Percentiles rank a stretch among this genome's conserved stretches.
Conservation (phyloP, 92 coral and sea anemone genomes). For the Zoanthus sociatus region DNA sequence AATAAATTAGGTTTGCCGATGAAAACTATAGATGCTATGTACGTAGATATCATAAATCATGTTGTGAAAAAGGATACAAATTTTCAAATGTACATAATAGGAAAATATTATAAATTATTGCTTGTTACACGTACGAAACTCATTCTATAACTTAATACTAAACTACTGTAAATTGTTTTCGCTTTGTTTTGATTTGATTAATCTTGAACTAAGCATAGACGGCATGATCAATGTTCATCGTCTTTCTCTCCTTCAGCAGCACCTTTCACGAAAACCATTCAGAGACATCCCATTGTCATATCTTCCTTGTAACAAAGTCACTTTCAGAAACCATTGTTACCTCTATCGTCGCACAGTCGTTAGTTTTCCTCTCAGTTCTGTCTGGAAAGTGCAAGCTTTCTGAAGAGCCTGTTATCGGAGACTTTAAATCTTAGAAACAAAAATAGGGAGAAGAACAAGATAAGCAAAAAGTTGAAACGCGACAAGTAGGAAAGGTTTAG, state of each 20-base stretch:
- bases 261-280: background rate
- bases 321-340: slow-evolving; percentile 22
- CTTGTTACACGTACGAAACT: background rate
- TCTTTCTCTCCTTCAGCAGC: no score
- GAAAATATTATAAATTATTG: background rate
- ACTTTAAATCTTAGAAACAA: background rate
- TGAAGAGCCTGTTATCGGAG: background rate
- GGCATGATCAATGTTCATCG: background rate
- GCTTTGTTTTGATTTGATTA: background rate
- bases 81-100: background rate
- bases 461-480: background rate
- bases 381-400: background rate
- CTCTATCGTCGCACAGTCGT: background rate
- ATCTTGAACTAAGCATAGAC: background rate
- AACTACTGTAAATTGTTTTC: background rate
- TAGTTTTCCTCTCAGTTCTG: background rate
- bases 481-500: background rate
- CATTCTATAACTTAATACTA: background rate
- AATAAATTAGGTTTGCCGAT: no score
- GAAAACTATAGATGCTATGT: no score
- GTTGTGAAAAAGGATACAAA: background rate
- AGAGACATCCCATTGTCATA: background rate
- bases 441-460: background rate
- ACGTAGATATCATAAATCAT: background rate
- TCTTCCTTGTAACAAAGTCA: slow-evolving; percentile 12